Conservation (phyloP, 2,888 invertebrate genomes). For the Scaptomyza caliginosa region DNA sequence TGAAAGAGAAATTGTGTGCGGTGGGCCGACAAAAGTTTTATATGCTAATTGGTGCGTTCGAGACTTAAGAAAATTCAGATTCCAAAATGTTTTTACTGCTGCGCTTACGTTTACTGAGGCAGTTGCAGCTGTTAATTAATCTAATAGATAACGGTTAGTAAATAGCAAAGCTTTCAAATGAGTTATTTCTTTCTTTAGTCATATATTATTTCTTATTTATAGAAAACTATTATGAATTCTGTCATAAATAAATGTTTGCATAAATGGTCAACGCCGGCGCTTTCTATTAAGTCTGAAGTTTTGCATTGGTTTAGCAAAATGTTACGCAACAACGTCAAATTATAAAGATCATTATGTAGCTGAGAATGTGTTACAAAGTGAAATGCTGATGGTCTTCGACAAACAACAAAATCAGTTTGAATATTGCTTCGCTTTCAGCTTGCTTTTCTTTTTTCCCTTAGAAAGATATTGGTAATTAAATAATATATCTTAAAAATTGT, state of each 20-base stretch:
- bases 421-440: constrained; percentile 40
- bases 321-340: constrained; percentile 60
- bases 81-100: constrained; percentile 16
- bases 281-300: constrained; percentile 35
- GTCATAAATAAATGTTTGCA: neutral
- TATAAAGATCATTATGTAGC: constrained; percentile 42
- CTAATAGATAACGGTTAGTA: constrained; percentile 19
- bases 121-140: constrained; percentile 17
- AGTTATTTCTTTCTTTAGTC: neutral
- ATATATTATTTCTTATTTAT: too few relatives aligned
- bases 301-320: constrained; percentile 43
- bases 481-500: constrained; percentile 32
- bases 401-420: constrained; percentile 49
- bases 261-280: constrained; percentile 18
- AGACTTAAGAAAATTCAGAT: constrained; percentile 13
- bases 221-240: neutral
- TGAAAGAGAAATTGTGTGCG: constrained; percentile 75
- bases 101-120: constrained; percentile 6
- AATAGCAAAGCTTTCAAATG: neutral
- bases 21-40: constrained; percentile 47
- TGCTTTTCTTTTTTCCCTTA: constrained; percentile 29
- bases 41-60: constrained; percentile 69
- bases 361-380: constrained; percentile 62
- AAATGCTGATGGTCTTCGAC: constrained; percentile 61
- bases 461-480: constrained; percentile 61